These are phyloP conservation scores for Acanthosepion pharaonis DNA, from an alignment of 2,888 invertebrate species.

Conservation along the genomic window DNA sequence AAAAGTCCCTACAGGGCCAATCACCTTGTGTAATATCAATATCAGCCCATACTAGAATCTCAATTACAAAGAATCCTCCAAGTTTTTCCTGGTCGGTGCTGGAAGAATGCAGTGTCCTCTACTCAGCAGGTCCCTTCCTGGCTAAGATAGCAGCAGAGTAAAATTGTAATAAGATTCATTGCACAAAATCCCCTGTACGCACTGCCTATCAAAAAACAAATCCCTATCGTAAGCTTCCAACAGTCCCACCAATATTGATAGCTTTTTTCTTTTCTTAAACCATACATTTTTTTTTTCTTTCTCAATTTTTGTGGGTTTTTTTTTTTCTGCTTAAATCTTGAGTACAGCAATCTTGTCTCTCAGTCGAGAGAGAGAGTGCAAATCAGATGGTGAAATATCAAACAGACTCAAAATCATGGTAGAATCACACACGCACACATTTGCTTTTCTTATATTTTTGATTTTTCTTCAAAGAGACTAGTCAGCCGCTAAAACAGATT, in stretches of 20 bases:
- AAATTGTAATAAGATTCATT: slow-evolving; percentile 22
- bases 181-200: not conserved
- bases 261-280: not conserved
- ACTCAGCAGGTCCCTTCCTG: not conserved
- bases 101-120: not conserved
- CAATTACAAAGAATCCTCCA: not conserved
- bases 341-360: not conserved
- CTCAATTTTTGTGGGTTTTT: not conserved
- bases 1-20: not conserved
- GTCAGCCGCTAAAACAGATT: too few relatives aligned
- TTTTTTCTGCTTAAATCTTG: not conserved
- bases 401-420: slow-evolving; percentile 4
- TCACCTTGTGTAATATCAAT: slow-evolving; percentile 23
- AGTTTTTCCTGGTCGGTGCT: not conserved
- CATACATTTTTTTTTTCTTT: not conserved
- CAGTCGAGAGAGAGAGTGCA: not conserved
- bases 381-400: not conserved
- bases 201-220: slow-evolving; percentile 22
- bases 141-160: slow-evolving; percentile 13
- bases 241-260: slow-evolving; percentile 33
- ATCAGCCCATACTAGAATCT: slow-evolving; percentile 3
- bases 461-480: too few relatives aligned
- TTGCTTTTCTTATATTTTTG: too few relatives aligned
- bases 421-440: not conserved
- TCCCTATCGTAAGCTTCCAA: slow-evolving; percentile 33